These are phyloP conservation scores for Charaxes varanes DNA, from an alignment of 1,140 invertebrate genomes.

Conservation along the genomic window DNA sequence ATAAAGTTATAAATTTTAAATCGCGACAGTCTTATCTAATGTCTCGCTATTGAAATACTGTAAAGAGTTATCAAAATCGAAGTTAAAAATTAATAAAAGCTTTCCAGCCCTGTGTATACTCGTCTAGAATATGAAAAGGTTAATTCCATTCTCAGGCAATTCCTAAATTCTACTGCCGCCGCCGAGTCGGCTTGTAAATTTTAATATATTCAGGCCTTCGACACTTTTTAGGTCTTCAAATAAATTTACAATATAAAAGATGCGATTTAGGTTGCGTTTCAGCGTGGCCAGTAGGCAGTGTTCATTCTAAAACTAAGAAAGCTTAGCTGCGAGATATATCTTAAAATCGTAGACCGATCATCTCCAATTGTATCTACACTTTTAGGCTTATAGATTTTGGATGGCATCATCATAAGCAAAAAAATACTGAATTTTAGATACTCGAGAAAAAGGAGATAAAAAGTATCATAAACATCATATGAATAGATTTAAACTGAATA, in stretches of 20 bases:
- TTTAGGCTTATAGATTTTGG: constrained; percentile 1
- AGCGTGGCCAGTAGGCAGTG: constrained; percentile 12
- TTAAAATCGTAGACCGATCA: constrained; percentile 14
- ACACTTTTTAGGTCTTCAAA: constrained; percentile 8
- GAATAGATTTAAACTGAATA: no score
- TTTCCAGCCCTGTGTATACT: constrained; percentile 11
- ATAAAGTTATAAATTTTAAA: constrained; percentile 16
- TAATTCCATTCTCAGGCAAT: constrained; percentile 22
- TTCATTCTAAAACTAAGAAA: constrained; percentile 15
- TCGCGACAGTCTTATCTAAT: constrained; percentile 10
- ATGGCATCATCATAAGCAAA: no score
- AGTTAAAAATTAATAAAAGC: constrained; percentile 10
- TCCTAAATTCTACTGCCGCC: constrained; percentile 19
- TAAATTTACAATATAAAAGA: constrained; percentile 5
- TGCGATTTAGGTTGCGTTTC: constrained; percentile 3
- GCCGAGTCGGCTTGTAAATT: constrained; percentile 12
- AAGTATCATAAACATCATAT: no score
- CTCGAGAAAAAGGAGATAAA: no score
- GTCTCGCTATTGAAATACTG: constrained; percentile 12
- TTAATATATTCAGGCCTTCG: constrained; percentile 17
- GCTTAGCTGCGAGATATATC: constrained; percentile 15
- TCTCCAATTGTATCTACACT: background rate
- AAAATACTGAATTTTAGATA: no score
- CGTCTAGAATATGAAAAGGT: constrained; percentile 14
- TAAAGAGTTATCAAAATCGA: constrained; percentile 25